Evolutionary conservation across 2,113 vertebrate genomes (phyloP).

Genomic region (Bostrychus sinensis): DNA sequence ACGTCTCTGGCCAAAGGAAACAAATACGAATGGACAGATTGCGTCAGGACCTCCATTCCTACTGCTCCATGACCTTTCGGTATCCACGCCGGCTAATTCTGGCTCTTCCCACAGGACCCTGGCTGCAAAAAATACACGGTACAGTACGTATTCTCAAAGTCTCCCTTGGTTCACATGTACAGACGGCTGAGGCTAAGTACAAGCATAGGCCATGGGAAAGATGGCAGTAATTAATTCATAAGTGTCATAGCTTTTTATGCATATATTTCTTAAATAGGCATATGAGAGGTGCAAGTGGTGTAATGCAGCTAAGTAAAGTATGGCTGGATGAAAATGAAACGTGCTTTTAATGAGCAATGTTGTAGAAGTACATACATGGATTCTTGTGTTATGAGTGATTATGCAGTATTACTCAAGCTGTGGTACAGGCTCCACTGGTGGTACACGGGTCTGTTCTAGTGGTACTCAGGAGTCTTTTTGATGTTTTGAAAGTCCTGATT

Average conservation of each 20-base stretch:
- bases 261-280: slow-evolving; percentile 8
- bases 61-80: slow-evolving; percentile 72
- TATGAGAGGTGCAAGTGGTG: slow-evolving; percentile 6
- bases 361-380: no score
- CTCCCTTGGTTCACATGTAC: slow-evolving; percentile 33
- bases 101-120: slow-evolving; percentile 68
- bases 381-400: neutral
- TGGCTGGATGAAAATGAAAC: slow-evolving; percentile 6
- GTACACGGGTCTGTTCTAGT: no score
- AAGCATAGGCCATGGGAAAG: neutral
- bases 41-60: slow-evolving; percentile 70
- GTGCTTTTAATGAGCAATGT: slow-evolving; percentile 2
- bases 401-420: neutral
- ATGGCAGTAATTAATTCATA: slow-evolving; percentile 30
- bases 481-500: no score
- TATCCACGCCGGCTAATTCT: slow-evolving; percentile 70
- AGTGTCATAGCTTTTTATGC: neutral
- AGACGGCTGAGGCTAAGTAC: neutral
- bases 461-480: no score
- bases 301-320: slow-evolving; percentile 11
- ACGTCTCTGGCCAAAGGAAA: slow-evolving; percentile 50
- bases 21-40: slow-evolving; percentile 59
- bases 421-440: no score
- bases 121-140: slow-evolving; percentile 61
- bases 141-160: slow-evolving; percentile 37